Conservation (phyloP, 2,797 vertebrate genomes). For the Gymnoscopelus microlampas region DNA sequence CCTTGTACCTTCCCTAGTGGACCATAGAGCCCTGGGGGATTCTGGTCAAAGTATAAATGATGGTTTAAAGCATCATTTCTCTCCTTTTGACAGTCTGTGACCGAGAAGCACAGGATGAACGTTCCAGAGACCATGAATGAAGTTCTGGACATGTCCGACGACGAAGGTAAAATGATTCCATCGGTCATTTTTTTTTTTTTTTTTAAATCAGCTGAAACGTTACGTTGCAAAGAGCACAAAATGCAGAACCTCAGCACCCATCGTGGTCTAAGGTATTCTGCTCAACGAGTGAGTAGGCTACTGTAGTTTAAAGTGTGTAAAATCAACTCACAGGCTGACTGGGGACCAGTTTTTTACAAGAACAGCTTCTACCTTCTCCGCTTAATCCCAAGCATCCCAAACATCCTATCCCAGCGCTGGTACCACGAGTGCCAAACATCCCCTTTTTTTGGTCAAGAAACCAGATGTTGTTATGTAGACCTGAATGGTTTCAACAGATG, state of each 20-base stretch:
- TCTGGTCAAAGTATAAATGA: too few relatives aligned
- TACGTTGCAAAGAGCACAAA: too few relatives aligned
- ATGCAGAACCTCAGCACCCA: too few relatives aligned
- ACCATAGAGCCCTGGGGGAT: too few relatives aligned
- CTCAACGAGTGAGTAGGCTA: too few relatives aligned
- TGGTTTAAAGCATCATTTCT: not conserved
- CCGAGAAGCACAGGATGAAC: slow-evolving; percentile 98
- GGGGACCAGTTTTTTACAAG: not conserved
- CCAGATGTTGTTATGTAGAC: not conserved
- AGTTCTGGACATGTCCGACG: slow-evolving; percentile 98
- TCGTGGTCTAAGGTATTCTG: too few relatives aligned
- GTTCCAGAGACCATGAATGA: slow-evolving; percentile 99
- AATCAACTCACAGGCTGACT: slow-evolving; percentile 5
- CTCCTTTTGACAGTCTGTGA: slow-evolving; percentile 85
- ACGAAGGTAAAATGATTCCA: slow-evolving; percentile 86
- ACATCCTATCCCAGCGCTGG: not conserved
- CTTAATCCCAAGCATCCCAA: too few relatives aligned
- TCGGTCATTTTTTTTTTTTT: not conserved
- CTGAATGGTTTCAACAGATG: slow-evolving; percentile 1
- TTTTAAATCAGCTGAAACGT: too few relatives aligned
- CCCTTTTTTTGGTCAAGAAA: slow-evolving; percentile 4
- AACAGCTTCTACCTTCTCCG: not conserved
- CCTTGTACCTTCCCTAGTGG: too few relatives aligned
- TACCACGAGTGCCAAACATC: not conserved
- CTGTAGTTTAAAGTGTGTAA: too few relatives aligned